These are phyloP conservation scores for Temnopleurus reevesii DNA, from an alignment of 53 echinoderm and acorn worm genomes.

Conservation along the genomic window DNA sequence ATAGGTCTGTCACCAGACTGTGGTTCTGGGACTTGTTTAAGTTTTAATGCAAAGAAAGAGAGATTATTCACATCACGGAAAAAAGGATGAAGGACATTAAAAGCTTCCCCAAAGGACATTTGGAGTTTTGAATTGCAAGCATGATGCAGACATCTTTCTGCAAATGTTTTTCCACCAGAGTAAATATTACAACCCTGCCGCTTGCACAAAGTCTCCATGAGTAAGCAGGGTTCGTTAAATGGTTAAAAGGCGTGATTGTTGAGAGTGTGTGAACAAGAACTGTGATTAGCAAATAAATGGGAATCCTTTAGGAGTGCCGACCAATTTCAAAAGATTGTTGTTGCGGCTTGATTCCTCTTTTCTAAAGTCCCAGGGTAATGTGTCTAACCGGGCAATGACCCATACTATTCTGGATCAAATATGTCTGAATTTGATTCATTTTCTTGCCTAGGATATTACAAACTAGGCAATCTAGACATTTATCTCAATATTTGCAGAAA, in stretches of 20 bases:
- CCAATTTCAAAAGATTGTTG: slow-evolving; percentile 33
- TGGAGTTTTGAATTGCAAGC: neutral
- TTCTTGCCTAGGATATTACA: neutral
- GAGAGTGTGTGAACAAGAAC: slow-evolving; percentile 15
- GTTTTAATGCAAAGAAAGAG: neutral
- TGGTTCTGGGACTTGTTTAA: no score
- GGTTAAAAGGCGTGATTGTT: slow-evolving; percentile 21
- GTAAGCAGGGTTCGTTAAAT: neutral
- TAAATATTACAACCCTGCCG: neutral
- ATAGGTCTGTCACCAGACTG: no score
- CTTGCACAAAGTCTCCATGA: slow-evolving; percentile 11
- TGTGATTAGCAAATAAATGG: slow-evolving; percentile 46
- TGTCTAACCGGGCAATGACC: slow-evolving; percentile 49
- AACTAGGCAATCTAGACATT: neutral
- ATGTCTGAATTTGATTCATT: neutral
- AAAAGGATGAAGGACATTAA: neutral
- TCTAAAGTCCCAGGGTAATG: neutral
- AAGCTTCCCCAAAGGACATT: neutral
- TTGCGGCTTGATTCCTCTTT: slow-evolving; percentile 1
- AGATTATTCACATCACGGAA: neutral
- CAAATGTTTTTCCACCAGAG: neutral
- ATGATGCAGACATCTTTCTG: neutral
- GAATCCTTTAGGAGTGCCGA: slow-evolving; percentile 27
- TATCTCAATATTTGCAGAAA: no score
- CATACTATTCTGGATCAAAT: neutral